Base-by-base conservation (phyloP, 2,113 vertebrate genomes). In the Proterorhinus semilunaris region DNA sequence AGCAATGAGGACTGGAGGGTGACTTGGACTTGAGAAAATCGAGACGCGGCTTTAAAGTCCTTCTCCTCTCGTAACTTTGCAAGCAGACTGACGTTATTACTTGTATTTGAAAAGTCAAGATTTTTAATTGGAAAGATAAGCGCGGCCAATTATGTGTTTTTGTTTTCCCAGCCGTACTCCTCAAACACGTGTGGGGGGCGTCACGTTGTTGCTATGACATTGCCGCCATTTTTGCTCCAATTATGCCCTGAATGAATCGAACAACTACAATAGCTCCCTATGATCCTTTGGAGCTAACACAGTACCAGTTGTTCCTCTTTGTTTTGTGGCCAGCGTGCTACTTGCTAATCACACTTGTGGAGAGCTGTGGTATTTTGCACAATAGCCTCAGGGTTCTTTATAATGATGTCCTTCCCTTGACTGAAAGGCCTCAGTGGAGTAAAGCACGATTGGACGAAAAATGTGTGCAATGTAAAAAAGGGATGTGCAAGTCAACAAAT, bases 341-440 rank as follows among this genome's bases (percentile, higher is more conserved):
- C 58, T 48, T 63, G 16, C 72, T 68, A 42, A 47, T 72, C 53
- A 76, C 70, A 78, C 36, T 42, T 45, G 47, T 82, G 62, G 27
- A 42, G 61, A 16, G 53, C 66, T 43, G 66, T 69, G 72, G 55
- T 36, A 10, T 59, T 48, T 76, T 80, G 65, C 65, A 11, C 5
- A 17, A 59, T 51, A 15, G 16, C 68, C 53, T 44, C 78, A 5
- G 58, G 66, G 55, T 72, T 62, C 55, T 62, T 76, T 72, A 69
- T 85, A 77, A 82, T 80, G 62, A 81, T 57, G 8, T 53, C 8
- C 52, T 53, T 17, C n/a, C 17, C 16, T 4, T 73, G 51, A 47
- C 63, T 59, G 47, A 47, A 59, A 68, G 58, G 64, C 49, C 62
- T 64, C 46, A 47, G 10, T 36, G 46, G 7, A 47, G 8, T 21